phyloP scores from a whole-genome alignment of 2,888 invertebrate species.

The Eupithecia dodoneata region DNA sequence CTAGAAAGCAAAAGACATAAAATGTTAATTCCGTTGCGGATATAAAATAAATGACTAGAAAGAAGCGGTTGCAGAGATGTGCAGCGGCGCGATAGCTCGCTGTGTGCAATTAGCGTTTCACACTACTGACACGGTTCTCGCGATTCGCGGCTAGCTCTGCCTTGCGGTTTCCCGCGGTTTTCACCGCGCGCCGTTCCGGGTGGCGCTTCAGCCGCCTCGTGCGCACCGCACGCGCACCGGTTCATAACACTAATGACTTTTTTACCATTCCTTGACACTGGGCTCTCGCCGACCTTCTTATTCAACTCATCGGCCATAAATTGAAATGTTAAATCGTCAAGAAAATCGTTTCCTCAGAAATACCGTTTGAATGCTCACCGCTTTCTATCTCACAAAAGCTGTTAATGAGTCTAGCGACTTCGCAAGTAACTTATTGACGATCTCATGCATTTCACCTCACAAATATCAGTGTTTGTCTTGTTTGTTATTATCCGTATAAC shows the following conservation, averaged over 20 bases:
- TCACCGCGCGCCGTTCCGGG: conserved; percentile 82
- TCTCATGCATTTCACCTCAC: conserved; percentile 48
- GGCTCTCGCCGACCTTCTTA: conserved; percentile 53
- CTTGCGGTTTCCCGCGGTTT: conserved; percentile 83
- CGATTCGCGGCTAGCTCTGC: conserved; percentile 69
- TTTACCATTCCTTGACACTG: conserved; percentile 57
- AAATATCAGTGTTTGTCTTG: conserved; percentile 49
- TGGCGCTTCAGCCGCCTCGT: conserved; percentile 67
- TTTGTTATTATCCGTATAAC: conserved; percentile 47
- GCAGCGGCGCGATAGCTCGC: conserved; percentile 66
- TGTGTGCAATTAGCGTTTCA: conserved; percentile 79
- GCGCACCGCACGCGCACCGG: conserved; percentile 66
- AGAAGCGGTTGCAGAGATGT: conserved; percentile 58
- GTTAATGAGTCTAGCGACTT: conserved; percentile 37
- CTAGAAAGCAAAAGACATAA: conserved; percentile 24
- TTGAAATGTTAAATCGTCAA: conserved; percentile 39
- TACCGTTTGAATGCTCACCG: conserved; percentile 32
- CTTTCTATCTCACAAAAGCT: conserved; percentile 37
- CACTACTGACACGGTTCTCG: conserved; percentile 84
- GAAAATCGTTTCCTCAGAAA: conserved; percentile 40
- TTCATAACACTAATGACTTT: conserved; percentile 71
- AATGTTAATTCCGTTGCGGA: conserved; percentile 29
- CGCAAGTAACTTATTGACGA: conserved; percentile 35
- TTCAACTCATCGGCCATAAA: conserved; percentile 33
- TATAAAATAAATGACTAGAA: conserved; percentile 50